Evolutionary conservation across 2,797 vertebrate species (phyloP), one percentile per base, ranked within the genome.

Genomic region (Bradypodion pumilum): DNA sequence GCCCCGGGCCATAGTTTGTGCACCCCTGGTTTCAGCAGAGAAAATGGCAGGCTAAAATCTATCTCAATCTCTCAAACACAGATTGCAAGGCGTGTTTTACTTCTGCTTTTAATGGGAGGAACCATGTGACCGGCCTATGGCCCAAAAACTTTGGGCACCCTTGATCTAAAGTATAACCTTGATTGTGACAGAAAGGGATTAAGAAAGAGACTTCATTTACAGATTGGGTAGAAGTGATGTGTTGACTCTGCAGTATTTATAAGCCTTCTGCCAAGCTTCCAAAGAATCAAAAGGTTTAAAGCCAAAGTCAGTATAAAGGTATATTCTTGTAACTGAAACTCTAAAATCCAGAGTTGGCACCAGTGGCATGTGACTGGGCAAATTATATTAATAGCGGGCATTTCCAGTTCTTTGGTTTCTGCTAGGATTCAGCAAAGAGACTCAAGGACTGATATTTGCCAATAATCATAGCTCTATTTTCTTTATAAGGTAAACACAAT

Each of bases 271-370:
- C 77, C 65, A 77, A 66, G 49, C 35, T 84, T 90, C 21, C 10
- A 73, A 65, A 52, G 42, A 2, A 82, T 19, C 74, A 79, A 44
- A 70, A 69, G 87, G 9, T 40, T 44, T 42, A 79, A 89, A 7
- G 1, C 19, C 82, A 85, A 88, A 83, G 69, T 72, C 73, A 83
- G 81, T 77, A 74, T 63, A 76, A 81, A 16, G n/a, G 62, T 25
- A 52, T 52, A 49, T 21, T 52, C 27, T 21, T 78, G 19, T 27
- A 74, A 56, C 2, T 74, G 62, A 79, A 37, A 75, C 42, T 0
- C 23, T 10, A 9, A 74, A 1, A 56, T 42, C 37, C 29, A 7
- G 37, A 68, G 44, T 13, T 66, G 78, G 49, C 5, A 2, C 76
- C 9, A 52, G 23, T 7, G 25, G 46, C 32, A 82, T 29, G 37